These are phyloP conservation scores for Nomia melanderi DNA, from an alignment of 1,140 invertebrate genomes.

Conservation along the genomic window DNA sequence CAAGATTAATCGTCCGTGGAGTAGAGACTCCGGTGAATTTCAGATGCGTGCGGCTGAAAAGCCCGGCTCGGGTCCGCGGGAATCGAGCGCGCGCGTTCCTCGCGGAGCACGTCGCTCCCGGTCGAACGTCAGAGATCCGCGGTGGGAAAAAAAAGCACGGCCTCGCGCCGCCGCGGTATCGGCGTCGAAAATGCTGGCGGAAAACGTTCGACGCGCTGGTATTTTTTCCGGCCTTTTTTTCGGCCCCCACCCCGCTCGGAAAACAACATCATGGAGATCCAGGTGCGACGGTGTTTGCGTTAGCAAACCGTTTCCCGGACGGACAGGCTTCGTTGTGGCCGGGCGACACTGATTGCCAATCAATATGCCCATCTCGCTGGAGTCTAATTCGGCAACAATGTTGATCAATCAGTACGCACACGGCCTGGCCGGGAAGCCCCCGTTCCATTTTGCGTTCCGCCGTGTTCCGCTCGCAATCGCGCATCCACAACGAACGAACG, in stretches of 20 bases:
- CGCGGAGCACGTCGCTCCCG: not conserved
- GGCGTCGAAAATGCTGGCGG: constrained; percentile 58
- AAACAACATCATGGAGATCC: constrained; percentile 63
- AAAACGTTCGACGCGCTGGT: constrained; percentile 48
- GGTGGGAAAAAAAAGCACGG: not conserved
- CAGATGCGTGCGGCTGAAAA: not conserved
- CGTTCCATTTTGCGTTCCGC: constrained; percentile 66
- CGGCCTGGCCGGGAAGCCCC: constrained; percentile 45
- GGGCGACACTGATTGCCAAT: constrained; percentile 80
- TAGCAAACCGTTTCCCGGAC: constrained; percentile 71
- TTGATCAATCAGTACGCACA: constrained; percentile 79
- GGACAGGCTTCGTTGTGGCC: constrained; percentile 69
- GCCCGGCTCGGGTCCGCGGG: no score
- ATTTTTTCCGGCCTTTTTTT: constrained; percentile 29
- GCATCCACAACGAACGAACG: constrained; percentile 66
- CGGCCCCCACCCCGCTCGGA: constrained; percentile 21
- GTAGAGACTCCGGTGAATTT: constrained; percentile 1
- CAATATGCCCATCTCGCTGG: constrained; percentile 80
- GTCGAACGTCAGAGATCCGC: constrained; percentile 24
- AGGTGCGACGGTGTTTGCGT: constrained; percentile 70
- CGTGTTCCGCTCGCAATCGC: constrained; percentile 64
- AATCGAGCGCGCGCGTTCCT: no score
- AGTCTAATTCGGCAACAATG: constrained; percentile 80
- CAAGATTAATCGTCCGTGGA: constrained; percentile 32
- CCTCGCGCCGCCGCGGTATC: constrained; percentile 36